Percentiles rank a stretch among this genome's conserved stretches.
Conservation (phyloP, 1,140 invertebrate species). For the Dryas iulia region DNA sequence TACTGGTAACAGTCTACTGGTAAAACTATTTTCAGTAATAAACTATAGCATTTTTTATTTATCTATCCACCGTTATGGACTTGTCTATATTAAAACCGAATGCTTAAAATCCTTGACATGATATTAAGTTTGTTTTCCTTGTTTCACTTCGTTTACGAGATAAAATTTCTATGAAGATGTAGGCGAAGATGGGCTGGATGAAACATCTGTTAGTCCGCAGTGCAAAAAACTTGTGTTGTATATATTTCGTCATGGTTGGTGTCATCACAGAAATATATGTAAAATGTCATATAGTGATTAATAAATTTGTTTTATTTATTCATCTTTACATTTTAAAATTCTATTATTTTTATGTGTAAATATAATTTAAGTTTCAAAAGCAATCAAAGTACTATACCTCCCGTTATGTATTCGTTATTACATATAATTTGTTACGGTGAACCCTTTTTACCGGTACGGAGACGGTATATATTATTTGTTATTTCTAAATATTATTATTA, state of each 20-base stretch:
- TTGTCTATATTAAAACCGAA: too few species aligned
- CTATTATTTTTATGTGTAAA: not conserved
- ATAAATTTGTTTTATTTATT: not conserved
- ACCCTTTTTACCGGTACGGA: too few species aligned
- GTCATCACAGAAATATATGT: not conserved
- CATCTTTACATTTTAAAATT: not conserved
- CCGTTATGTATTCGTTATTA: not conserved
- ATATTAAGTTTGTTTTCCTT: not conserved
- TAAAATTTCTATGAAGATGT: conserved; percentile 6
- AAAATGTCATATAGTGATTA: not conserved
- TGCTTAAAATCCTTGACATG: too few species aligned
- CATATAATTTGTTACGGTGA: too few species aligned
- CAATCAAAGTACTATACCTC: not conserved
- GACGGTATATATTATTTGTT: too few species aligned
- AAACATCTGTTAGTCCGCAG: conserved; percentile 17
- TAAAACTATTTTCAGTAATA: too few species aligned
- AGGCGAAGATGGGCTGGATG: not conserved
- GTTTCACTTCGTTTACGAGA: not conserved
- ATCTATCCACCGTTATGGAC: too few species aligned
- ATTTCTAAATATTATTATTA: too few species aligned
- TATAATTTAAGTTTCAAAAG: not conserved
- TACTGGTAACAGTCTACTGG: too few species aligned
- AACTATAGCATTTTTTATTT: not conserved
- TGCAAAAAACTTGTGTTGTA: conserved; percentile 13
- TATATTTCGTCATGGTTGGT: conserved; percentile 12